Evolutionary conservation across 2,113 vertebrate genomes (phyloP), one percentile per base, ranked within the genome.

Genomic region (Pteruthius melanotis): DNA sequence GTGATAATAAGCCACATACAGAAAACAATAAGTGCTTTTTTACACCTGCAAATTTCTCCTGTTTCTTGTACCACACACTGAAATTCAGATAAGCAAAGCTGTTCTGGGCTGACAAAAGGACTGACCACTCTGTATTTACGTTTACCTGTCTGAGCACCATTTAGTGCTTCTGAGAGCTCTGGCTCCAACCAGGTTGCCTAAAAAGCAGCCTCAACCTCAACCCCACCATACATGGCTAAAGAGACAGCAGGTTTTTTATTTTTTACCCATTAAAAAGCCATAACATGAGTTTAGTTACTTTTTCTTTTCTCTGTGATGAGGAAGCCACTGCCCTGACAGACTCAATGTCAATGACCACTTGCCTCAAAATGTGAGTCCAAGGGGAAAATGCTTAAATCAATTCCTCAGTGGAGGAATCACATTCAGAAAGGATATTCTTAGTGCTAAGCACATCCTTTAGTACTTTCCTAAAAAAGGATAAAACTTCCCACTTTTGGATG

Each of bases 141-240:
- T 75, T 52, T 60, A 87, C 49, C 59, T 72, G 24, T 35, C 76
- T 52, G 30, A 75, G 26, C 17, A 70, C 56, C 28, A 31, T 40
- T 64, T 47, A 27, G 10, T 63, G 44, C 44, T 61, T 39, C 74
- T 72, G 24, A 89, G 35, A 45, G 42, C 23, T 74, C 60, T 54
- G 42, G 44, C 18, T 86, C 35, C 15, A 83, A 39, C 6, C 26
- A 87, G 70, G 47, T 6, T 66, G 35, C 53, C 39, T 37, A 52
- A 23, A 12, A 94, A 50, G 3, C 56, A 92, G 28, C 33, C 22
- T 26, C 5, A 8, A 45, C 15, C 24, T 28, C 45, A 66, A n/a
- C 2, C 2, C 13, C 31, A 75, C 7, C 1, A 0, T 9, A 89
- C 10, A 2, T 9, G 24, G 37, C 26, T 76, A 37, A 89, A 82